These are phyloP conservation scores for Heteromormyrus szaboi DNA, from an alignment of 2,797 vertebrate genomes.

Conservation along the genomic window DNA sequence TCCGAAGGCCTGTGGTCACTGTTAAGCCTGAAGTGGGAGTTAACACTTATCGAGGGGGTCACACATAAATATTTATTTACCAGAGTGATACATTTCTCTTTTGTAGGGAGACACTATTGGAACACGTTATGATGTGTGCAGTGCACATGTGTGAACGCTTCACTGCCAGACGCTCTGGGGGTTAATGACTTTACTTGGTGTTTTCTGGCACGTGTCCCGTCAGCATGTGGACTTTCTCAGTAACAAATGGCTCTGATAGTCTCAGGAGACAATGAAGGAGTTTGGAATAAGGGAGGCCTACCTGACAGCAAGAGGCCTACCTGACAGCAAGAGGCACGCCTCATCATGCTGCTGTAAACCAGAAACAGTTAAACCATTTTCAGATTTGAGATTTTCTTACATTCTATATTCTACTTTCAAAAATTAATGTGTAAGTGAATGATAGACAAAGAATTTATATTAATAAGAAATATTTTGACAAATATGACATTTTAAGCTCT, in stretches of 20 bases:
- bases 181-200: neutral
- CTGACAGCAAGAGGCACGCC: neutral
- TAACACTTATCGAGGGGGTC: neutral
- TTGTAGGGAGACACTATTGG: neutral
- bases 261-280: neutral
- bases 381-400: neutral
- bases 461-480: neutral
- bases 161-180: neutral
- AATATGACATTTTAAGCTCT: neutral
- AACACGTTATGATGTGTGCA: neutral
- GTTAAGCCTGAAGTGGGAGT: neutral
- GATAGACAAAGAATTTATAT: neutral
- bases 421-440: neutral
- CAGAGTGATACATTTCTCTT: conserved; percentile 15
- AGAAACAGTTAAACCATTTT: neutral
- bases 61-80: conserved; percentile 19
- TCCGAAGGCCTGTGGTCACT: neutral
- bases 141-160: neutral
- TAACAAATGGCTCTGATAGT: conserved; percentile 3
- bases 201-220: neutral
- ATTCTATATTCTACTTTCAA: neutral
- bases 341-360: neutral
- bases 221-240: conserved; percentile 9
- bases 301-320: neutral
- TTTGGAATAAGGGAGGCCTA: neutral